These are phyloP conservation scores for Aspidapion aeneum DNA, from an alignment of 2,888 invertebrate genomes.

Conservation along the genomic window DNA sequence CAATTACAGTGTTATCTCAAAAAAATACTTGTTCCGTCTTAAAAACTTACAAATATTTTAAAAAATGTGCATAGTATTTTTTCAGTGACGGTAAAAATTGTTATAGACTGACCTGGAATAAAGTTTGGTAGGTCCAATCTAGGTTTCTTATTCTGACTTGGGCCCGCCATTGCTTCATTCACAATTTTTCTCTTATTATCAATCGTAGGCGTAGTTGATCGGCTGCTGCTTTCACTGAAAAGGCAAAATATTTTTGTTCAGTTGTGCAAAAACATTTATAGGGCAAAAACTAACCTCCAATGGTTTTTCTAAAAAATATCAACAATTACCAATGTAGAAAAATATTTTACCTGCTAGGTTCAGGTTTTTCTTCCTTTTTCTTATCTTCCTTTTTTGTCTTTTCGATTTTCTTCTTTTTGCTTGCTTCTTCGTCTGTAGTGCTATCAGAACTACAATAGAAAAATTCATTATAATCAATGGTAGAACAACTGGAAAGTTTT, in stretches of 20 bases:
- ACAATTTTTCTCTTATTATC: constrained; percentile 47
- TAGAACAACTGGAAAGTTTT: constrained; percentile 41
- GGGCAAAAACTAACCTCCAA: no score
- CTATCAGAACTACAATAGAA: constrained; percentile 61
- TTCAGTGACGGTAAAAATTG: no score
- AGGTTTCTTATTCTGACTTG: constrained; percentile 52
- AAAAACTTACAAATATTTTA: no score
- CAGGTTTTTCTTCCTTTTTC: constrained; percentile 46
- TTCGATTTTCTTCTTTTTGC: constrained; percentile 49
- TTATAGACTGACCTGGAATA: constrained; percentile 52
- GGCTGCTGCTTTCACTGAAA: constrained; percentile 53
- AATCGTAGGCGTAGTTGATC: constrained; percentile 51
- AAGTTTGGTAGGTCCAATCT: constrained; percentile 53
- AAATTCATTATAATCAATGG: neutral
- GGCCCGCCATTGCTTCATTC: constrained; percentile 48
- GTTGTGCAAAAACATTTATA: constrained; percentile 2
- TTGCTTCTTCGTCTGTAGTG: constrained; percentile 67
- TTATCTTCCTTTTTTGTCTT: constrained; percentile 48
- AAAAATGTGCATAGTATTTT: no score
- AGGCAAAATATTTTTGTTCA: no score
- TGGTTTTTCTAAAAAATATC: constrained; percentile 2
- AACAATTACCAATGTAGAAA: neutral
- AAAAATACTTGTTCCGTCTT: no score
- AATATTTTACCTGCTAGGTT: constrained; percentile 41
- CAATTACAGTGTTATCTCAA: no score